Evolutionary conservation across 2,797 vertebrate genomes (phyloP).

Genomic region (Lutjanus campechanus): DNA sequence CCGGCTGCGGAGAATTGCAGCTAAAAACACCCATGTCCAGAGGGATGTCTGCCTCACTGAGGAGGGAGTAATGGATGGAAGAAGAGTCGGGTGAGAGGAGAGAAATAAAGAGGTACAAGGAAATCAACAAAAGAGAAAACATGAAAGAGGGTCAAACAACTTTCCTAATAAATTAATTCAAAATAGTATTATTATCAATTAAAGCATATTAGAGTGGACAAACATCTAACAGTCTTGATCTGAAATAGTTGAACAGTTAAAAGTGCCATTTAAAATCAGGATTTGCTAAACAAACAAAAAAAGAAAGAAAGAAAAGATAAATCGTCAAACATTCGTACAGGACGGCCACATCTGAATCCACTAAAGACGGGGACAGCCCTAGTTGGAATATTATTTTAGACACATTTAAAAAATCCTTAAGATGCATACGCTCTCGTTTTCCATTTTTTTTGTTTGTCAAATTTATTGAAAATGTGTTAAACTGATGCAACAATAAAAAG

Average conservation of each 20-base stretch:
- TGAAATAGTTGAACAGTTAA: neutral
- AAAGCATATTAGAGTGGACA: neutral
- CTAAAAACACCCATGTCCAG: constrained; percentile 75
- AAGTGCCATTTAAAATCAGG: neutral
- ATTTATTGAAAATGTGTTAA: neutral
- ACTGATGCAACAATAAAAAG: neutral
- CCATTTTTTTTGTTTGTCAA: neutral
- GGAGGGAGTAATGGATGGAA: neutral
- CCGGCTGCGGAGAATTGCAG: no score
- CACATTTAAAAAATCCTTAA: no score
- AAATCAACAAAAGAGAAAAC: neutral
- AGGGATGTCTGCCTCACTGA: constrained; percentile 76
- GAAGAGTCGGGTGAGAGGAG: neutral
- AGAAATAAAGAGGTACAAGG: neutral
- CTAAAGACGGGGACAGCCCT: no score
- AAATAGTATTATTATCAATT: neutral
- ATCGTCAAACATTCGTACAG: no score
- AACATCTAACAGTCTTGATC: neutral
- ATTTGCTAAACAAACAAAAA: no score
- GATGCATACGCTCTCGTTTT: neutral
- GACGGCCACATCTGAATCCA: no score
- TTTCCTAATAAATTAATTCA: neutral
- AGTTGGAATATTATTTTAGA: no score
- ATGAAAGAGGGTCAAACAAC: neutral
- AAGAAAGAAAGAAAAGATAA: no score